Evolutionary conservation across 2,113 vertebrate species (phyloP).

Genomic region (Morone saxatilis): DNA sequence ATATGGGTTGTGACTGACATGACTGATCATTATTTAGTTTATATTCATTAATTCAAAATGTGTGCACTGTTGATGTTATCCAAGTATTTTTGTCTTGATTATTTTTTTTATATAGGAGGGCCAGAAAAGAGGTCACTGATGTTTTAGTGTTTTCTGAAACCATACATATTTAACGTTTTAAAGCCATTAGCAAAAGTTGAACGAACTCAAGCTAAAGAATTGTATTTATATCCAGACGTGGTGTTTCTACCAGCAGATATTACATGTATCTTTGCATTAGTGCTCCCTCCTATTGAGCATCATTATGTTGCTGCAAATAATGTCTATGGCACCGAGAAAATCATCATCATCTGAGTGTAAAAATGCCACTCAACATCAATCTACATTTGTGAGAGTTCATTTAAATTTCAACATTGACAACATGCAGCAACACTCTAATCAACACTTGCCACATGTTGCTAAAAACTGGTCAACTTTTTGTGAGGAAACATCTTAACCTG

Average conservation of each 20-base stretch:
- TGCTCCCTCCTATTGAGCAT: not conserved
- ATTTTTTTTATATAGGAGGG: too few relatives aligned
- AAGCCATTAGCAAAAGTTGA: not conserved
- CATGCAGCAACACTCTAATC: not conserved
- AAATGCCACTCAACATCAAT: not conserved
- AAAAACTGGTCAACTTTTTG: not conserved
- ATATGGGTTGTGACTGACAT: not conserved
- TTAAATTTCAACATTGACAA: not conserved
- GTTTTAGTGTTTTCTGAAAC: not conserved
- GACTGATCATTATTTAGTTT: not conserved
- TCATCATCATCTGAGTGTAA: not conserved
- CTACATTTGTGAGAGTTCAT: not conserved
- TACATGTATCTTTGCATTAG: not conserved
- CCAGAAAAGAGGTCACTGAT: not conserved
- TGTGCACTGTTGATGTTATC: not conserved
- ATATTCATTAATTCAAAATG: not conserved
- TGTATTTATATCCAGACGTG: not conserved
- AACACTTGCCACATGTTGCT: slow-evolving; percentile 5
- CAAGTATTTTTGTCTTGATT: not conserved
- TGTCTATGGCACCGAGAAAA: not conserved
- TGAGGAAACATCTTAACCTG: not conserved
- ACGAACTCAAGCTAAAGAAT: not conserved
- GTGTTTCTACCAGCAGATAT: not conserved
- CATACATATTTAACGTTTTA: not conserved
- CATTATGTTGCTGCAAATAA: not conserved